Base-by-base conservation (phyloP, 2,888 invertebrate genomes). In the Oxyteleia sp. region DNA sequence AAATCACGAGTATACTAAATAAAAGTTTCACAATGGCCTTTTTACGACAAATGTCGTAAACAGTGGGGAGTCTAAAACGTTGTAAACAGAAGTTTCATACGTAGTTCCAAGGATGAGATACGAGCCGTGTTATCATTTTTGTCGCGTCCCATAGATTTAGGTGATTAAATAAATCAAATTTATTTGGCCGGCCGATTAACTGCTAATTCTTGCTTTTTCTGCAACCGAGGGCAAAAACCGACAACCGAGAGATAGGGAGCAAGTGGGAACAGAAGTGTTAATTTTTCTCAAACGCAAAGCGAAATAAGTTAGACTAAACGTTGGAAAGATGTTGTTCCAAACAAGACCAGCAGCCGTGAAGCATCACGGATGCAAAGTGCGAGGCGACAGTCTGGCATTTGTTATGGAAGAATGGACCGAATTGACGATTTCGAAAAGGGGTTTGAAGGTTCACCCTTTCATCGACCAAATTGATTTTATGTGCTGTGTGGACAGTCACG, bases 1-100 rank as follows among this genome's bases (percentile, higher is more conserved):
- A 84, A 84, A 84, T 84, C 84, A 84, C 38, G 66, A 71, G 80
- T 76, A 76, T 74, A 82, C 83, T 84, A 79, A 84, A 84, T 84
- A 84, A 84, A 84, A 84, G 64, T 84, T 84, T 84, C 76, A 66
- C 75, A 76, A 80, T 76, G 69, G 76, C 66, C 75, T 84, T 84
- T 84, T 84, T 84, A 84, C 84, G 84, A 80, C 84, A 80, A 84
- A 80, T 76, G 84, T 84, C 84, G 80, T 84, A 84, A 84, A 84
- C 84, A 84, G 80, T 79, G 43, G 84, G 83, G 79, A 71, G 84
- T 76, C 84, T 80, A 80, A 84, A 84, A 84, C 76, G 84, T 72
- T 84, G 84, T 80, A 84, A 84, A 84, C 84, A 84, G 84, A 84
- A 84, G 80, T 84, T 84, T 80, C 66, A 76, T 79, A 76, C 80